Base-by-base conservation (phyloP, 2,888 invertebrate species). In the Embidobia sp. region DNA sequence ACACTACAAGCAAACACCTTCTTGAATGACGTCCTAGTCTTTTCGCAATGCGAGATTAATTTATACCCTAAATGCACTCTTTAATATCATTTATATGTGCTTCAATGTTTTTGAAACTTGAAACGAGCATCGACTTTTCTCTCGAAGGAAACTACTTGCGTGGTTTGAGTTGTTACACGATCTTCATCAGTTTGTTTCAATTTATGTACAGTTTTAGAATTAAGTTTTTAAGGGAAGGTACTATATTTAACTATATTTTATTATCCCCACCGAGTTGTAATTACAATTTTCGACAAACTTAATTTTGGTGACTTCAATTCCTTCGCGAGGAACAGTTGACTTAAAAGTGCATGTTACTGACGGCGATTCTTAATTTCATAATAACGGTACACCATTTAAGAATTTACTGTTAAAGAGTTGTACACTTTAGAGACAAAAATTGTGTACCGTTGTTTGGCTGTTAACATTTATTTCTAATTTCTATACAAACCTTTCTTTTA, bases 61-160 rank as follows among this genome's bases (percentile, higher is more conserved):
- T 63, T 61, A 42, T 63, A 44, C 10, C 29, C 61, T 72, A 16
- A 59, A 66, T 73, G 74, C 66, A 66, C 59, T 46, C 63, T 53
- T 59, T 26, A 1, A 29, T 70, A 72, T 63, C 19, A 63, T 72
- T 61, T 74, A 66, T 6, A 22, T 46, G 29, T 57, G 66, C 73
- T 73, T 64, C 15, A 73, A 57, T 66, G 49, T 59, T 59, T 29
- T 55, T 46, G 22, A 3, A 48, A 18, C n/a, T 29, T 13, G 1
- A 11, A 22, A 13, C 8, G 4, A 46, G 13, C 15, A n/a, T n/a
- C 44, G 35, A 10, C 8, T 7, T 19, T 67, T 29, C 37, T 18
- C 26, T 1, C 40, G 19, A 49, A 19, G 37, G 33, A 64, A 55
- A 2, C 11, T 19, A n/a, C n/a, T n/a, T n/a, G n/a, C n/a, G n/a